Base-by-base conservation (phyloP, 2,888 invertebrate species). In the Drosophila helvetica region DNA sequence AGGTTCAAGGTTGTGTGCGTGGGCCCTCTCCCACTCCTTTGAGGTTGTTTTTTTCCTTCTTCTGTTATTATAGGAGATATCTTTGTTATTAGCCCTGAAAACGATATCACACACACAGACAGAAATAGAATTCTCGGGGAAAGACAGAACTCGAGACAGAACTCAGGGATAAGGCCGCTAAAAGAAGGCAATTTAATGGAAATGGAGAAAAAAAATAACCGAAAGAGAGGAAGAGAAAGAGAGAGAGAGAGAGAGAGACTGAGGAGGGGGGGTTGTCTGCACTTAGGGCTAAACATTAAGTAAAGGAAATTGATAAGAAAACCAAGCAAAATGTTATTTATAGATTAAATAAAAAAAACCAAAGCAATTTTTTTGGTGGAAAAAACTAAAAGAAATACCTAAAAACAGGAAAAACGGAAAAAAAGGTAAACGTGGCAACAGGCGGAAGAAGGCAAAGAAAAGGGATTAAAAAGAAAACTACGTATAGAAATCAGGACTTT, bases 1-100 rank as follows among this genome's bases (percentile, higher is more conserved):
- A 72, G 73, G 87, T 86, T 81, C 87, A 80, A 86, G 80, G 80
- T 86, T 80, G 61, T 53, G 38, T 38, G 38, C 38, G 38, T 38
- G 2, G 6, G 38, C 15, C 0, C 2, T 45, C 27, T 30, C 50
- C 25, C 66, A 33, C 33, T 50, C 57, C 55, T 43, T 64, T 2
- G 45, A 22, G 63, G 48, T 50, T 22, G 17, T 63, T 60, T 61
- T 46, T 46, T 47, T 42, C 22, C 15, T 51, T 33, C 42, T 46
- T 53, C 46, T 53, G 45, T 48, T 47, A 58, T 51, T 42, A 60
- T 64, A 85, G 38, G 38, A 38, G 87, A 82, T 87, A 87, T 85
- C 81, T 82, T 65, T 81, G 85, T 82, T 81, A 86, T 79, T 79
- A 73, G 73, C 73, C 64, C 38, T 56, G 64, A 38, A 38, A 38